These are phyloP conservation scores for Mastomys natalensis DNA, from an alignment of 2,113 vertebrate genomes.

Conservation along the genomic window DNA sequence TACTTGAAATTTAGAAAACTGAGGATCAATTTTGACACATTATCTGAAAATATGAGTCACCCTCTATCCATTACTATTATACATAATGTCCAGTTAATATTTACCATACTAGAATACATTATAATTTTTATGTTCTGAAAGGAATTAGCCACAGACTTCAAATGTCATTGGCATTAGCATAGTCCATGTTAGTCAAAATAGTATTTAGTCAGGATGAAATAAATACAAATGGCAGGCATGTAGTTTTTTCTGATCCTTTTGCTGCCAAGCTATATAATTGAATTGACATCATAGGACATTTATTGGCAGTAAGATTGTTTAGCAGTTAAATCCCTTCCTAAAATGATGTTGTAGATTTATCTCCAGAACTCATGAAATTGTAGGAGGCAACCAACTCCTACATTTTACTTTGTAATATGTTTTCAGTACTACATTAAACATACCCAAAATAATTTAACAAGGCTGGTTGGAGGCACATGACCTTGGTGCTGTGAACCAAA, in stretches of 20 bases:
- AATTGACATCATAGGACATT: too few relatives aligned
- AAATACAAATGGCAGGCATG: not conserved
- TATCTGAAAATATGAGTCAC: not conserved
- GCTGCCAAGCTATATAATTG: too few relatives aligned
- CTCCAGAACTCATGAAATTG: too few relatives aligned
- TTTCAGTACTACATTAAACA: not conserved
- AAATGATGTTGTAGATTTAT: too few relatives aligned
- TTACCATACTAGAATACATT: not conserved
- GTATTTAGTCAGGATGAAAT: not conserved
- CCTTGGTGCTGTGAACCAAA: too few relatives aligned
- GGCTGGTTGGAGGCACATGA: too few relatives aligned
- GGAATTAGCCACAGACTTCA: not conserved
- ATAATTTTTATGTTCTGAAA: not conserved
- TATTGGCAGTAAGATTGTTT: too few relatives aligned
- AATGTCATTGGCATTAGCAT: not conserved
- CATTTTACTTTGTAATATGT: not conserved
- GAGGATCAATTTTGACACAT: not conserved
- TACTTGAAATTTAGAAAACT: not conserved
- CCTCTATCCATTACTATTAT: not conserved
- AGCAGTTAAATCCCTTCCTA: too few relatives aligned
- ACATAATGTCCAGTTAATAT: not conserved
- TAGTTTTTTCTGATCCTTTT: too few relatives aligned
- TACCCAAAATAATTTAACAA: not conserved
- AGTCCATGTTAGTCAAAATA: not conserved
- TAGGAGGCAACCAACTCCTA: too few relatives aligned